A percentile compares a stretch with the other conserved stretches of the same genome.
These are phyloP conservation scores for Azemiops feae DNA, from an alignment of 2,113 vertebrate species.

Conservation along the genomic window DNA sequence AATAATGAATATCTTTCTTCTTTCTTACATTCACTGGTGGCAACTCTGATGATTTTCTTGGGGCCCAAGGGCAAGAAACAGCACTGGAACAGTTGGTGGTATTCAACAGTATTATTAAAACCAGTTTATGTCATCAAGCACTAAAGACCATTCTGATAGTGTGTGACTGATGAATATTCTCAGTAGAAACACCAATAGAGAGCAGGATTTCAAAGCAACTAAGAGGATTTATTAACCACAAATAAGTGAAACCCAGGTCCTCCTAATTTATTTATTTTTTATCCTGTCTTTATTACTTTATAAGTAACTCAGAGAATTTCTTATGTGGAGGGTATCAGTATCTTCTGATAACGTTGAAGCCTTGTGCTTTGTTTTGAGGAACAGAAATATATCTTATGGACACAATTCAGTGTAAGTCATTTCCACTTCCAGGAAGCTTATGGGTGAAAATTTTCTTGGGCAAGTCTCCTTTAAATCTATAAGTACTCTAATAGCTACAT, in stretches of 20 bases:
- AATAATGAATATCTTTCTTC: conserved; percentile 4
- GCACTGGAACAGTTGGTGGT: neutral
- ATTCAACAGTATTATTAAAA: conserved; percentile 4
- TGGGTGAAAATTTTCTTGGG: neutral
- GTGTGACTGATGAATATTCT: neutral
- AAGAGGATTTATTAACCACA: neutral
- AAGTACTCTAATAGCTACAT: neutral
- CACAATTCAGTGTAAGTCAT: neutral
- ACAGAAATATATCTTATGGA: neutral
- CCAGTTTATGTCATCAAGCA: neutral
- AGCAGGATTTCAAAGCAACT: neutral
- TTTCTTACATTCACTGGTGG: neutral
- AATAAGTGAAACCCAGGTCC: neutral
- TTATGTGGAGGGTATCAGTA: neutral
- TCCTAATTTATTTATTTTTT: neutral
- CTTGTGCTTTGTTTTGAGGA: neutral
- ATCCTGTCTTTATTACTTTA: neutral
- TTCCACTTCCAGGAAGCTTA: neutral
- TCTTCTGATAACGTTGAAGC: neutral
- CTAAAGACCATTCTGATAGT: neutral
- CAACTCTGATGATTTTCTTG: neutral
- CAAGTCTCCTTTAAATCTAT: neutral
- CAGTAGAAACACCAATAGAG: neutral
- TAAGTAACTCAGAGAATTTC: neutral
- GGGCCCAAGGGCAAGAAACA: neutral